A percentile compares a stretch with the other conserved stretches of the same genome.
These are phyloP conservation scores for Agrochola lota DNA, from an alignment of 2,888 invertebrate species.

Conservation along the genomic window DNA sequence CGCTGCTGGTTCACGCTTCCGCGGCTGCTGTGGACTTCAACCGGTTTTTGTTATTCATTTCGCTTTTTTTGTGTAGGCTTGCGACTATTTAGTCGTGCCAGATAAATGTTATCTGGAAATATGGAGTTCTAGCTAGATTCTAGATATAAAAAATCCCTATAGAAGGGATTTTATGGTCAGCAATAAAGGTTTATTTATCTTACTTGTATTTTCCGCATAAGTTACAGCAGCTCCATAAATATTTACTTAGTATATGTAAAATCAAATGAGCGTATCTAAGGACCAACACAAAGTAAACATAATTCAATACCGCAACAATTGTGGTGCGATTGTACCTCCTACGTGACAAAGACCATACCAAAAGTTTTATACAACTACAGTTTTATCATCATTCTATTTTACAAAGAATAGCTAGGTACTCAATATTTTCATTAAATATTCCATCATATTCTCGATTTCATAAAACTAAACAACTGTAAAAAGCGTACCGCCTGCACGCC, in stretches of 20 bases:
- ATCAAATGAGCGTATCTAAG: not conserved
- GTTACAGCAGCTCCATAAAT: not conserved
- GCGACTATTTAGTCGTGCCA: slow-evolving; percentile 24
- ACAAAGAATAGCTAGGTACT: not conserved
- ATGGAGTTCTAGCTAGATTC: not conserved
- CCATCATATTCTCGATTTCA: slow-evolving; percentile 37
- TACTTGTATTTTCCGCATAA: not conserved
- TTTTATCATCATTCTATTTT: slow-evolving; percentile 25
- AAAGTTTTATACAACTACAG: not conserved
- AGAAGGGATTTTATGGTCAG: too few species aligned
- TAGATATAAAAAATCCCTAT: too few species aligned
- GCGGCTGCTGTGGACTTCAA: slow-evolving; percentile 18
- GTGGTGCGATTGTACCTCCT: not conserved
- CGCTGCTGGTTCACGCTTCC: slow-evolving; percentile 36
- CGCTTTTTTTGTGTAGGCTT: slow-evolving; percentile 14
- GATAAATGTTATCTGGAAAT: not conserved
- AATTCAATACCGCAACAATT: not conserved
- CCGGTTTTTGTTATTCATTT: slow-evolving; percentile 54
- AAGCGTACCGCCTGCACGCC: slow-evolving; percentile 59
- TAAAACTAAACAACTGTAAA: slow-evolving; percentile 48
- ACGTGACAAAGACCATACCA: not conserved
- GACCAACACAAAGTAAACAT: not conserved
- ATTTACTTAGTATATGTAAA: not conserved
- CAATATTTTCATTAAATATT: slow-evolving; percentile 41
- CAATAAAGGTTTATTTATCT: too few species aligned